Base-by-base conservation (phyloP, 64 coral and sea anemone genomes). In the Pocillopora damicornis region DNA sequence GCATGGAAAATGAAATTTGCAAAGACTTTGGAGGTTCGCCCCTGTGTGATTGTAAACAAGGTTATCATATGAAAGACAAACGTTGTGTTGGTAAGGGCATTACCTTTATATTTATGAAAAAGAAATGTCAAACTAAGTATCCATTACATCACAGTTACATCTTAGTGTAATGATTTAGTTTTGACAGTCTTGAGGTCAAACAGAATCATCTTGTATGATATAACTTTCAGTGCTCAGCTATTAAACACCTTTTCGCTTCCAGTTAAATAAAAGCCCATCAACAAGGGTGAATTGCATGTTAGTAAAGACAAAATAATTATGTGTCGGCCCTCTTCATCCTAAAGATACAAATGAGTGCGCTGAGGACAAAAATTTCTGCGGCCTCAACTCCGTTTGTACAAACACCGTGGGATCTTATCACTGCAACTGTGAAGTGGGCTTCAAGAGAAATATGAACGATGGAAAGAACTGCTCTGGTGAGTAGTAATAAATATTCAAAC, bases 391-490 rank as follows among this genome's bases (percentile, higher is more conserved):
- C 36, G 26, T 38, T 16, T 82, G 79, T 17, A 65, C 5, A 1
- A 66, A 82, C 30, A 18, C 3, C 9, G 13, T 1, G 15, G 60
- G 79, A 65, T 82, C 79, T 7, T 82, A 64, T 35, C 14, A 34
- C 5, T 82, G 79, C 13, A 62, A 2, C 16, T 82, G 79, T 17
- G 9, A 35, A 5, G 13, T 5, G 0, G 79, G 79, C 15, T 82
- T 38, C 25, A 11, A 38, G 13, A 64, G 15, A 2, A 35, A 34
- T 64, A 37, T 8, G 63, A 5, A 26, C 0, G 61, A 82, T 63
- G 79, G 60, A 35, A 82, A 62, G 35, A 63, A 37, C 61, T 82
- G 79, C 15, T 36, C 0, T 64, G 79, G 79, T 82, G 37, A 82
- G 60, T 77, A 20, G 5, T 18, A 9, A 16, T 20, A 0, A 76